phyloP scores from a whole-genome alignment of 2,888 invertebrate genomes.

The Papilio gigon region DNA sequence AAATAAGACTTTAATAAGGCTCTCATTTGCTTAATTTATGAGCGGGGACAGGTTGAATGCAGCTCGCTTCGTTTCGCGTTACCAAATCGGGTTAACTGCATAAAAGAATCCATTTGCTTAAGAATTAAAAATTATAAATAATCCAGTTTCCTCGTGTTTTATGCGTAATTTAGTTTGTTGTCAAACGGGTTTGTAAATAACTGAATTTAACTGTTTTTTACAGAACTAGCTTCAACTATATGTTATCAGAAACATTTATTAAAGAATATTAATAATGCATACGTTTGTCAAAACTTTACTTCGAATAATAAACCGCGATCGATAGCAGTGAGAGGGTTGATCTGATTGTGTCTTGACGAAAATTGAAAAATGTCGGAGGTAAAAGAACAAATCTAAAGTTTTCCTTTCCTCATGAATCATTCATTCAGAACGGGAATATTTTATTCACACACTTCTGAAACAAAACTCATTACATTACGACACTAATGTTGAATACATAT shows the following conservation, averaged over 20 bases:
- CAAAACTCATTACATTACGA: slow-evolving; percentile 42
- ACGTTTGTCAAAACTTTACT: too few species aligned
- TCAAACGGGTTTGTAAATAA: not conserved
- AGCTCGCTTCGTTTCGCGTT: not conserved
- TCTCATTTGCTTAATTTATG: slow-evolving; percentile 29
- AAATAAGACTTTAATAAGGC: slow-evolving; percentile 28
- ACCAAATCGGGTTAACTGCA: slow-evolving; percentile 21
- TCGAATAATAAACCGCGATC: not conserved
- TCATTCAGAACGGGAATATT: slow-evolving; percentile 31
- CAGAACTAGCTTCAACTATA: too few species aligned
- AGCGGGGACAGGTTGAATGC: slow-evolving; percentile 1
- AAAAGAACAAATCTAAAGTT: slow-evolving; percentile 30
- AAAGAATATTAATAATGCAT: too few species aligned
- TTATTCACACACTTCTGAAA: slow-evolving; percentile 38
- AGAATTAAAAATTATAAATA: slow-evolving; percentile 1
- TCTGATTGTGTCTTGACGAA: slow-evolving; percentile 12
- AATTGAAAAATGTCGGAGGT: slow-evolving; percentile 26
- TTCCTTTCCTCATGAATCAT: slow-evolving; percentile 32
- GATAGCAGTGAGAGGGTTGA: slow-evolving; percentile 1
- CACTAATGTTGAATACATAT: slow-evolving; percentile 41
- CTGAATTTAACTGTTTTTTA: not conserved
- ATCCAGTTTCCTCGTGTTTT: slow-evolving; percentile 14
- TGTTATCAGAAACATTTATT: too few species aligned
- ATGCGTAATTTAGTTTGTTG: not conserved
- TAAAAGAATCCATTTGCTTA: slow-evolving; percentile 19